phyloP scores from a whole-genome alignment of 2,888 invertebrate species.

The Drosophila nigricruria region DNA sequence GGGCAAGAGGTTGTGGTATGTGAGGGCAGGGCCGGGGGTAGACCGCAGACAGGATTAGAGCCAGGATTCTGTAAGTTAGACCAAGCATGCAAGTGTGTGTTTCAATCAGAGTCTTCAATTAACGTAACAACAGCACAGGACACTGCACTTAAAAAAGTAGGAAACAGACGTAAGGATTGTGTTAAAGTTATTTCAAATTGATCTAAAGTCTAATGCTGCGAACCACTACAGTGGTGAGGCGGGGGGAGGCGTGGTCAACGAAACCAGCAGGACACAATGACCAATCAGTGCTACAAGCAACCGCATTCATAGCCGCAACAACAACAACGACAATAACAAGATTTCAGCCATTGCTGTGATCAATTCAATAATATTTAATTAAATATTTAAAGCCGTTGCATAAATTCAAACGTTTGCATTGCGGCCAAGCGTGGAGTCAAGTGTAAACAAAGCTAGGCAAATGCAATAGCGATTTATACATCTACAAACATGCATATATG shows the following conservation, averaged over 20 bases:
- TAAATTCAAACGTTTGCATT: conserved; percentile 82
- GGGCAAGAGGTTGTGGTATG: neutral
- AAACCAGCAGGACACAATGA: conserved; percentile 16
- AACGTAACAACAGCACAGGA: conserved; percentile 54
- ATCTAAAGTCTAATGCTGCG: neutral
- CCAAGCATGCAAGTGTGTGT: conserved; percentile 28
- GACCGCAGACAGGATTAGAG: conserved; percentile 47
- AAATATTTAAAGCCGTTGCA: conserved; percentile 83
- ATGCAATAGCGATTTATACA: conserved; percentile 29
- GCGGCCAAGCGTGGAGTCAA: conserved; percentile 52
- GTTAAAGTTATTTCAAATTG: conserved; percentile 4
- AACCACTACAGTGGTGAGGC: too few relatives aligned
- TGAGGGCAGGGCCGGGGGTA: neutral
- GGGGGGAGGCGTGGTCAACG: too few relatives aligned
- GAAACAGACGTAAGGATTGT: neutral
- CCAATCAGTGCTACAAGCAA: conserved; percentile 38
- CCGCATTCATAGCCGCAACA: conserved; percentile 31
- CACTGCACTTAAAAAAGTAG: conserved; percentile 29
- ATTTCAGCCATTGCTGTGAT: conserved; percentile 35
- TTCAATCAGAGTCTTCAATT: conserved; percentile 75
- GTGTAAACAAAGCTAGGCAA: conserved; percentile 63
- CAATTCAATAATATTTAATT: conserved; percentile 82
- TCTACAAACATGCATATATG: neutral
- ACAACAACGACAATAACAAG: conserved; percentile 37
- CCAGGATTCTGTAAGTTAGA: conserved; percentile 26